Percentiles rank a stretch among this genome's conserved stretches.
phyloP scores from a whole-genome alignment of 53 echinoderm and acorn worm species.

The Actinopyga echinites region DNA sequence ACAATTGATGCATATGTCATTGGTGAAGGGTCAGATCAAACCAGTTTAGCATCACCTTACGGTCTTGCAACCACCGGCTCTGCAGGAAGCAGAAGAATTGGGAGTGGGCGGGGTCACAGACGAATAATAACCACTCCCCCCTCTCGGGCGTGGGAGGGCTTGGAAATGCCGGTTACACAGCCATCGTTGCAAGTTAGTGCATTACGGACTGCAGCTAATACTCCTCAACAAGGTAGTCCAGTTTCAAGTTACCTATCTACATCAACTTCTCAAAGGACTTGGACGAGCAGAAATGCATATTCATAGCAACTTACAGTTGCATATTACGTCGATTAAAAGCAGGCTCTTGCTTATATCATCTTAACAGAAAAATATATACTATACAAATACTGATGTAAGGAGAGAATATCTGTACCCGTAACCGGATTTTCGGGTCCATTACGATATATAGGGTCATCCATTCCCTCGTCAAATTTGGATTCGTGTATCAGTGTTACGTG shows the following conservation, averaged over 20 bases:
- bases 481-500: too few species aligned
- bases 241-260: not conserved
- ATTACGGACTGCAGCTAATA: constrained; percentile 43
- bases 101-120: constrained; percentile 21
- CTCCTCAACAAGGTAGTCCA: not conserved
- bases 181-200: constrained; percentile 62
- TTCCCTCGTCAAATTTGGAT: too few species aligned
- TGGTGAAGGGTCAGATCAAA: constrained; percentile 37
- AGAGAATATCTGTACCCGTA: too few species aligned
- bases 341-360: too few species aligned
- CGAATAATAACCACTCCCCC: not conserved
- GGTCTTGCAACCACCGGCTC: not conserved
- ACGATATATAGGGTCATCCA: too few species aligned
- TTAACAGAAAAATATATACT: too few species aligned
- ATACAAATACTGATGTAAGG: too few species aligned
- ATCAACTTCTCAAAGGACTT: constrained; percentile 21
- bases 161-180: constrained; percentile 55
- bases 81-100: constrained; percentile 2
- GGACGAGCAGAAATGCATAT: constrained; percentile 23
- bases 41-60: not conserved
- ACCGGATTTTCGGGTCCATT: too few species aligned
- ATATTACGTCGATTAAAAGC: too few species aligned
- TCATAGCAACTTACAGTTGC: not conserved
- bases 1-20: constrained; percentile 89
- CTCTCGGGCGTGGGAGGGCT: constrained; percentile 64